Base-by-base conservation (phyloP, 2,888 invertebrate species). In the Creontiades dilutus region DNA sequence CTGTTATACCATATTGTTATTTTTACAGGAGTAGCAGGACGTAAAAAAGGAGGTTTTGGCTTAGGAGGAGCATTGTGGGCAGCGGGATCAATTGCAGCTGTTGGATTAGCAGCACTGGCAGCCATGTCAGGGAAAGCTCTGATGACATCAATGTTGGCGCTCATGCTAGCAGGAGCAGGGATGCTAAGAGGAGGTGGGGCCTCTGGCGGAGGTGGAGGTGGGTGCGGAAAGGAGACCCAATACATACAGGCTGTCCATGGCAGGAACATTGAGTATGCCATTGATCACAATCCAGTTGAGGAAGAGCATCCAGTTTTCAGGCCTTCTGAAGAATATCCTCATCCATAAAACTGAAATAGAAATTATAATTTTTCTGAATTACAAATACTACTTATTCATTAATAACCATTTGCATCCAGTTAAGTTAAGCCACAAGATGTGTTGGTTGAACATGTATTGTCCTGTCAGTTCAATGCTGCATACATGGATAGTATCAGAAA, bases 61-160 rank as follows among this genome's bases (percentile, higher is more conserved):
- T 61, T 81, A 61, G 91, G 89, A 48, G 91, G 89, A 48, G 90
- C 90, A 13, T 55, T 91, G 5, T 91, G 91, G 91, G 90, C 89
- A 14, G 92, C 92, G 0, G 97, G 97, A 87, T 96, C 97, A 92
- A 94, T 97, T 93, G 95, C 97, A 57, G 97, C 97, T 7, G 93
- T 97, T 76, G 97, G 97, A 0, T 95, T 97, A 90, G 97, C 97
- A 90, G 97, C 96, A 14, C 93, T 97, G 52, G 97, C 97, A 46
- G 94, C 97, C 78, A 93, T 97, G 89, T 97, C 97, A 68, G 97
- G 97, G 92, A 97, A 97, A 93, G 97, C 97, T 61, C 93, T 97
- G 91, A 97, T 97, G 92, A 96, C 97, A 57, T 97, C 97, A 91
- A 97, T 97, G 93, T 93, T 97, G 92, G 97, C 97, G 0, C 93